Base-by-base conservation (phyloP, 2,797 vertebrate genomes). In the Silurus lanzhouensis region DNA sequence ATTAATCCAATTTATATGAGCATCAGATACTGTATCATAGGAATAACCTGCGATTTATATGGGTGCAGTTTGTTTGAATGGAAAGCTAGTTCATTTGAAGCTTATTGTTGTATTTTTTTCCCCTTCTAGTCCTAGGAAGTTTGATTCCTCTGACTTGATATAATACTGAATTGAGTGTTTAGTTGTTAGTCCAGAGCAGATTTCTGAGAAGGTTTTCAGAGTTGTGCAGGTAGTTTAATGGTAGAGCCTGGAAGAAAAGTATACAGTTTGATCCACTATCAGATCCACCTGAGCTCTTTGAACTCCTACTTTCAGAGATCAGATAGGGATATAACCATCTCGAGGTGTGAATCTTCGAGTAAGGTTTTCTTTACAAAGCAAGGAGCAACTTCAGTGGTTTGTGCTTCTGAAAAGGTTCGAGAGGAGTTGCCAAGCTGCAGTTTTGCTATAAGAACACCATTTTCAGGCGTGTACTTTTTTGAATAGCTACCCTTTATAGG, bases 41-140 rank as follows among this genome's bases (percentile, higher is more conserved):
- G 38, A 22, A 77, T 2, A 3, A 17, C 5, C 14, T 2, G 19
- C n/a, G 6, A 3, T 25, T 55, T 15, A 5, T 12, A 46, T 12
- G 52, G 72, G 27, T 52, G 48, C 48, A 31, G 57, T 77, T 20
- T 38, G 2, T 79, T 13, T 61, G 19, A 14, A 44, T 44, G 38
- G 7, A 79, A 79, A 3, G 31, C 58, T 79, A 79, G 60, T 63
- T 79, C 38, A 63, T 79, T 79, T 63, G 2, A 61, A 60, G 31
- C 55, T 77, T 20, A 12, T 77, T 76, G 55, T 76, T 76, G 17
- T 57, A 10, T 5, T 46, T 25, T n/a, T 12, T 9, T 20, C 20
- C 20, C 1, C 15, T 5, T 7, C 7, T 20, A 12, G 8, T 60
- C 25, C 19, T 9, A 38, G 71, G 71, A 77, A 77, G 75, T 58